Base-by-base conservation (phyloP, 2,113 vertebrate species). In the Muscicapa adusta region DNA sequence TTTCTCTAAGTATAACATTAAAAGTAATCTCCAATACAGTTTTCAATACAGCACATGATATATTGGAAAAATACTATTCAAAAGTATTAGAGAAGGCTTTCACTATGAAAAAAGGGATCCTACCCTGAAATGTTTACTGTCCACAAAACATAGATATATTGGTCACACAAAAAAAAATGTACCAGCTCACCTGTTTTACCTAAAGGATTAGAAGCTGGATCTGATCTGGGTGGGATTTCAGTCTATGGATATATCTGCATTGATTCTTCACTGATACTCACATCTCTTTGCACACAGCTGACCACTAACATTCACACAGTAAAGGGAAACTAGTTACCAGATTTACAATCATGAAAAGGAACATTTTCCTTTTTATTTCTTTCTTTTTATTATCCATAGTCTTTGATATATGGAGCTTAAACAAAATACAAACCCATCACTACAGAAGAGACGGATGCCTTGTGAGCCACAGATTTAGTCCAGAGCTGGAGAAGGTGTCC, bases 391-490 rank as follows among this genome's bases (percentile, higher is more conserved):
- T 43, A n/a, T 4, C 4, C 25, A 36, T 5, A 19, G 31, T 43
- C 29, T 58, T 65, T 77, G 23, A 34, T 11, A 23, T 3, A 54
- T 34, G 9, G 19, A 48, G 5, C 15, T 71, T 54, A 58, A 79
- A 24, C 8, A 51, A 68, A 77, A 53, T 28, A 60, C 3, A 85
- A 72, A 77, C 12, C 8, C 40, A 73, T 28, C 29, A 51, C 12
- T 5, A 1, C n/a, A 43, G 14, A 80, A 73, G 18, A 51, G 23
- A 47, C 5, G 62, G 1, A 9, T 54, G 10, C 5, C 65, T 77
- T 74, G 18, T 0, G 0, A 58, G 58, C 4, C 3, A 34, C 2
- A 5, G n/a, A 63, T 26, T 29, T 68, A 67, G 33, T 26, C 18
- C 16, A 54, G 67, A 90, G 26, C 6, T 40, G 18, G 7, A 75